phyloP scores from a whole-genome alignment of 2,797 vertebrate species.

The Chaetodon trifasciatus region DNA sequence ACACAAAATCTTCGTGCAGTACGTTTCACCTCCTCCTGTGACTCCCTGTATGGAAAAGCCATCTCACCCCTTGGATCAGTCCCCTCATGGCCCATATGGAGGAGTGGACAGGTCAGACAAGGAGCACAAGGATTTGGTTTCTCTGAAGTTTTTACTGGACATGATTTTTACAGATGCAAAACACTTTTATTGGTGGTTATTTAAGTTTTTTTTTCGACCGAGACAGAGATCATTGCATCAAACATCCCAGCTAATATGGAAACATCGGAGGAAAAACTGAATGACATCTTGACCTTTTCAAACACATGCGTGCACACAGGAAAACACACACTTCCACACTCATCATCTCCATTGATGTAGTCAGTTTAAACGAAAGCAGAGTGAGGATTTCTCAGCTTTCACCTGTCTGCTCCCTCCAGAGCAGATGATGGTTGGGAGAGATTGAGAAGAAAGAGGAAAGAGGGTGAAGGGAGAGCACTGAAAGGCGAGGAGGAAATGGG shows the following conservation, averaged over 20 bases:
- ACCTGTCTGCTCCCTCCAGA: slow-evolving; percentile 30
- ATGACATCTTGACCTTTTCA: slow-evolving; percentile 14
- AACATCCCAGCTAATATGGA: slow-evolving; percentile 9
- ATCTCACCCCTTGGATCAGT: slow-evolving; percentile 28
- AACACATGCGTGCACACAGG: background rate
- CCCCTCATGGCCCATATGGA: slow-evolving; percentile 30
- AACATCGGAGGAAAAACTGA: background rate
- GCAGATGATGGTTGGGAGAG: slow-evolving; percentile 13
- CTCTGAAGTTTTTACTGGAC: slow-evolving; percentile 48
- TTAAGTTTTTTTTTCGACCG: slow-evolving; percentile 13
- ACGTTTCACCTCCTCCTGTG: slow-evolving; percentile 6
- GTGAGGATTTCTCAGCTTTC: slow-evolving; percentile 22
- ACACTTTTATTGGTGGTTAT: slow-evolving; percentile 33
- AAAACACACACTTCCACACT: background rate
- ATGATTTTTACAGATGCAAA: slow-evolving; percentile 49
- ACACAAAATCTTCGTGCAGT: background rate
- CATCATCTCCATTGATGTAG: background rate
- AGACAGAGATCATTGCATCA: slow-evolving; percentile 20
- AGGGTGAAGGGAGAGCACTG: slow-evolving; percentile 23
- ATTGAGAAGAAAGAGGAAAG: background rate
- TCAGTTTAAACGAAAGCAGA: slow-evolving; percentile 34
- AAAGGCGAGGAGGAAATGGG: slow-evolving; percentile 39
- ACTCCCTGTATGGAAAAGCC: slow-evolving; percentile 57
- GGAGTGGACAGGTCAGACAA: slow-evolving; percentile 47
- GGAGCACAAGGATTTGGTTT: slow-evolving; percentile 57